Evolutionary conservation across 2,113 vertebrate genomes (phyloP), one percentile per base, ranked within the genome.

Genomic region (Andinoacara biseriatus): DNA sequence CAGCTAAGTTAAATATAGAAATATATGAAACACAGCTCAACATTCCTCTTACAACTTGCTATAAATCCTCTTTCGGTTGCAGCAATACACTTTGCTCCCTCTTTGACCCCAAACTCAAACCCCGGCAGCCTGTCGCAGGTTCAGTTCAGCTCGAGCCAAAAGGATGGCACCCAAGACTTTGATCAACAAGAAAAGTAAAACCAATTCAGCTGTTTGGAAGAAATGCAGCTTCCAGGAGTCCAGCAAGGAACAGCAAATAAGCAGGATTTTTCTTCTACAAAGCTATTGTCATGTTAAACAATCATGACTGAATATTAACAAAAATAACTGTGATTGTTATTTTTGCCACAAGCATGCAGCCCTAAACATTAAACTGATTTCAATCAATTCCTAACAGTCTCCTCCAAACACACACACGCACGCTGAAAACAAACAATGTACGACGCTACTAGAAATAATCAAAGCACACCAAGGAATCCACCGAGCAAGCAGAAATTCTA

Each of bases 401-500:
- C 46, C 46, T 49, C 46, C 7, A 9, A 18, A 4, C 20, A 38
- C 26, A 18, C 17, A 57, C 35, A 59, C 22, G 20, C 29, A 59
- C 22, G 20, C 22, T 24, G 35, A 26, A 35, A 10, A 40, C 61
- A 63, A 58, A 65, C 49, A 43, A 26, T 10, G 11, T 35, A 33
- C 17, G 22, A 40, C 20, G 67, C 79, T 49, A 33, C 22, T 38
- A 8, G 18, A 56, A 35, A 15, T 46, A 22, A 82, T 62, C 20
- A 76, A 69, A 82, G 69, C 58, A 40, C 24, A 46, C 24, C 2
- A 43, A 20, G 11, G 35, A 72, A 80, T 76, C 43, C 9, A 40
- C 56, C 22, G 13, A 56, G 22, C 8, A 35, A 62, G 72, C 9
- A 17, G 52, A 83, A 84, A 84, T 78, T 0, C 43, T n/a, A 87